Evolutionary conservation across 2,797 vertebrate genomes (phyloP).

Genomic region (Gambelia wislizenii): DNA sequence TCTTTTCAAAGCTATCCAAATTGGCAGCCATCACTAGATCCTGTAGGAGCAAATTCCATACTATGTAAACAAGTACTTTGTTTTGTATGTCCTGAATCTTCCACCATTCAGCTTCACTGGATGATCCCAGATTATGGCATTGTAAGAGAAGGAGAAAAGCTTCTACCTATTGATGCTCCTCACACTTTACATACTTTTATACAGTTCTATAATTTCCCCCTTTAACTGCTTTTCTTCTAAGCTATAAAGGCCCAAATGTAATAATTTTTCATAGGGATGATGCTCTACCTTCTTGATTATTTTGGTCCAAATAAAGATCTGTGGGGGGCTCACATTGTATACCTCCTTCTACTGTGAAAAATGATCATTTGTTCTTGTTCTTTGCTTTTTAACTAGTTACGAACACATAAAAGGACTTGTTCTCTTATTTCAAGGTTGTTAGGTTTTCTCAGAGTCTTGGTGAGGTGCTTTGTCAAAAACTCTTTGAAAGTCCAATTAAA

Average conservation of each 20-base stretch:
- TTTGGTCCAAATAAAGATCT: not conserved
- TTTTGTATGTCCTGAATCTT: not conserved
- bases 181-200: not conserved
- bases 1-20: not conserved
- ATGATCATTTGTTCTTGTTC: not conserved
- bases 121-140: not conserved
- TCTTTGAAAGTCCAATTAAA: not conserved
- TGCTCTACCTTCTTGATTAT: not conserved
- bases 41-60: not conserved
- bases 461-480: not conserved
- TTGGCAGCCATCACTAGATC: not conserved
- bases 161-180: not conserved
- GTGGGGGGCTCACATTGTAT: not conserved
- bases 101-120: not conserved
- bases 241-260: not conserved
- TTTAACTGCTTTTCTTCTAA: not conserved
- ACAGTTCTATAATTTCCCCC: not conserved
- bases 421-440: not conserved
- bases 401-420: not conserved
- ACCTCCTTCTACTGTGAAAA: not conserved
- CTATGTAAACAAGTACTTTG: not conserved
- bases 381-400: not conserved
- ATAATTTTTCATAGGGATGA: not conserved
- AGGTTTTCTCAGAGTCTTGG: not conserved
- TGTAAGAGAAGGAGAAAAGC: not conserved